Conservation (phyloP, 2,888 invertebrate species). For the Stenodera caucasica region DNA sequence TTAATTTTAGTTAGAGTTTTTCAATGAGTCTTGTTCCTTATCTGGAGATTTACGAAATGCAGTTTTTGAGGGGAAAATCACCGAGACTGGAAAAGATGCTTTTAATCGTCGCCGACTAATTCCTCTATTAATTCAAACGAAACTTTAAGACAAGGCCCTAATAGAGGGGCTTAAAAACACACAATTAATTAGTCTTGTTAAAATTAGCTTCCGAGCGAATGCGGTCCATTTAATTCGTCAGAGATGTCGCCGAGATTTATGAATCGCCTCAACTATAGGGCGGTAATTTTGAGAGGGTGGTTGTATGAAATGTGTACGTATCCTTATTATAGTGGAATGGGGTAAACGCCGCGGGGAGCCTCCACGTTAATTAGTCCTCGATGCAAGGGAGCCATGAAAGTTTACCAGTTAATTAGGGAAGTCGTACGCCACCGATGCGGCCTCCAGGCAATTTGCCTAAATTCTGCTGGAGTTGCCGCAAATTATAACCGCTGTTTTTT, state of each 20-base stretch:
- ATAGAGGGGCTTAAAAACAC: conserved; percentile 34
- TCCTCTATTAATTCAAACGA: conserved; percentile 21
- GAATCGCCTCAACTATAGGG: conserved; percentile 43
- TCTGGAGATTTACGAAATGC: no score
- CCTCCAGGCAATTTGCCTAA: conserved; percentile 48
- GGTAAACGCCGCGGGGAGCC: conserved; percentile 45
- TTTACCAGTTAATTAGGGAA: conserved; percentile 59
- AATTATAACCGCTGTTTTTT: not conserved
- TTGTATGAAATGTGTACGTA: no score
- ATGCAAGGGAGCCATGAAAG: conserved; percentile 56
- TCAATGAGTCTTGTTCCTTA: no score
- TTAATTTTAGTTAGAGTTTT: no score
- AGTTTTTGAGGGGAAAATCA: no score
- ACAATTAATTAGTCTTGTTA: conserved; percentile 41
- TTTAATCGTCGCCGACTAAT: not conserved
- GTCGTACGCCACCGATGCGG: conserved; percentile 47
- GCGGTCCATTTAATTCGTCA: conserved; percentile 45
- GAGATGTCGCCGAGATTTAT: conserved; percentile 47
- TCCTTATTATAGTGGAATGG: conserved; percentile 34
- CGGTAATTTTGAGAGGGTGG: no score
- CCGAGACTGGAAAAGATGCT: not conserved
- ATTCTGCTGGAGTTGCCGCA: conserved; percentile 34
- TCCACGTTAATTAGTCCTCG: conserved; percentile 56
- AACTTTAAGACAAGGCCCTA: conserved; percentile 17
- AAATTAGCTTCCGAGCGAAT: conserved; percentile 35